These are phyloP conservation scores for Diaperis boleti DNA, from an alignment of 2,888 invertebrate genomes.

Conservation along the genomic window DNA sequence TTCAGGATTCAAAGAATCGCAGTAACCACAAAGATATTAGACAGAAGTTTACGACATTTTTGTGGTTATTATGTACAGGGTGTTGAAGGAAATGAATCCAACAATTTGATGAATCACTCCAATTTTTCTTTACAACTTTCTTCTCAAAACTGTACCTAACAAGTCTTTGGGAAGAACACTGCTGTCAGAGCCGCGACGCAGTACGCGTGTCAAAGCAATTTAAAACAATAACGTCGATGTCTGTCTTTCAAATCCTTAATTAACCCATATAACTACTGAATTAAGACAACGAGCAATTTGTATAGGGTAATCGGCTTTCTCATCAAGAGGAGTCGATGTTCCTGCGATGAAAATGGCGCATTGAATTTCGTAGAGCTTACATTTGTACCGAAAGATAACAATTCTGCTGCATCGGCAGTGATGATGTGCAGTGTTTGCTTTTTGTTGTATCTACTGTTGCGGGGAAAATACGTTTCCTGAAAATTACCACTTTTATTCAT, in stretches of 20 bases:
- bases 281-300: constrained; percentile 18
- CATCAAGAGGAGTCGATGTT: background rate
- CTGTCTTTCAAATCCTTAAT: constrained; percentile 27
- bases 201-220: constrained; percentile 14
- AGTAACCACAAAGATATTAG: constrained; percentile 20
- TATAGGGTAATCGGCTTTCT: constrained; percentile 19
- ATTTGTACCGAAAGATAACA: constrained; percentile 7
- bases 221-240: constrained; percentile 25
- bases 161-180: too few species aligned
- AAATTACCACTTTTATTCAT: too few species aligned
- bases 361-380: constrained; percentile 13
- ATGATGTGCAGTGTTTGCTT: constrained; percentile 22
- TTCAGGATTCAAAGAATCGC: constrained; percentile 17
- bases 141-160: too few species aligned
- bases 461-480: too few species aligned
- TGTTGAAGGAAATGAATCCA: too few species aligned
- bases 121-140: too few species aligned
- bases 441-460: too few species aligned
- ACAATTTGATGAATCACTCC: too few species aligned
- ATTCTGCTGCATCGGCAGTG: constrained; percentile 9
- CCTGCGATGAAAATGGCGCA: background rate
- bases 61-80: too few species aligned
- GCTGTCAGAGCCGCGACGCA: too few species aligned
- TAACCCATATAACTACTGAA: constrained; percentile 28
- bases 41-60: too few species aligned